These are phyloP conservation scores for Urosaurus nigricauda DNA, from an alignment of 2,797 vertebrate species.

Conservation along the genomic window DNA sequence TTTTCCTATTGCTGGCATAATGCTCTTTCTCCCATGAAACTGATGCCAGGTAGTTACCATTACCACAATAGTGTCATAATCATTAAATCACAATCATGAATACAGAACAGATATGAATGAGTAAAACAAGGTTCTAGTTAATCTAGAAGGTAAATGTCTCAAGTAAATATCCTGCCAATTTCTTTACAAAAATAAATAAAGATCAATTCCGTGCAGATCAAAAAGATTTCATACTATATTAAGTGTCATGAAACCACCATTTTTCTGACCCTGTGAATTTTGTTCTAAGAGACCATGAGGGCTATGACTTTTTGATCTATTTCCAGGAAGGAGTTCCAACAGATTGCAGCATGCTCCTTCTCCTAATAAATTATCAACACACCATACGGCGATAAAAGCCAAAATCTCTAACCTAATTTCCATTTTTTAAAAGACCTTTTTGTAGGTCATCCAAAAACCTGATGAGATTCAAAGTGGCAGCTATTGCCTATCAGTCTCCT, in stretches of 20 bases:
- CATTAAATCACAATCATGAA: too few species aligned
- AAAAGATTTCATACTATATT: background rate
- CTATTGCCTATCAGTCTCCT: constrained; percentile 23
- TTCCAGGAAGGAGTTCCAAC: constrained; percentile 53
- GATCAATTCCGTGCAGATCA: background rate
- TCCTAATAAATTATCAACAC: constrained; percentile 51
- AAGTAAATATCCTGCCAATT: background rate
- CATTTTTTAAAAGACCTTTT: constrained; percentile 54
- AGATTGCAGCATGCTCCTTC: constrained; percentile 24
- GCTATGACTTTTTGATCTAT: constrained; percentile 21
- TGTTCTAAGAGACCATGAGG: background rate
- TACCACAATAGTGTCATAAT: too few species aligned
- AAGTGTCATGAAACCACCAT: background rate
- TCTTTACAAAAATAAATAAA: background rate
- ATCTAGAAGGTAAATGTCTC: background rate
- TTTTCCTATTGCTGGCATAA: too few species aligned
- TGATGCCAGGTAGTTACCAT: too few species aligned
- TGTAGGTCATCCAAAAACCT: constrained; percentile 53
- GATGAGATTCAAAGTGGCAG: constrained; percentile 44
- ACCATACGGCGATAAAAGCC: constrained; percentile 43
- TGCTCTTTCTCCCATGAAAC: too few species aligned
- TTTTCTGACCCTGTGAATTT: background rate
- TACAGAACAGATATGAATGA: too few species aligned
- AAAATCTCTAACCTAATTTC: constrained; percentile 64
- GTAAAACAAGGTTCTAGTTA: too few species aligned